Evolutionary conservation across 92 coral and sea anemone genomes (phyloP), one percentile per base, ranked within the genome.

Genomic region (Heliopora coerulea): DNA sequence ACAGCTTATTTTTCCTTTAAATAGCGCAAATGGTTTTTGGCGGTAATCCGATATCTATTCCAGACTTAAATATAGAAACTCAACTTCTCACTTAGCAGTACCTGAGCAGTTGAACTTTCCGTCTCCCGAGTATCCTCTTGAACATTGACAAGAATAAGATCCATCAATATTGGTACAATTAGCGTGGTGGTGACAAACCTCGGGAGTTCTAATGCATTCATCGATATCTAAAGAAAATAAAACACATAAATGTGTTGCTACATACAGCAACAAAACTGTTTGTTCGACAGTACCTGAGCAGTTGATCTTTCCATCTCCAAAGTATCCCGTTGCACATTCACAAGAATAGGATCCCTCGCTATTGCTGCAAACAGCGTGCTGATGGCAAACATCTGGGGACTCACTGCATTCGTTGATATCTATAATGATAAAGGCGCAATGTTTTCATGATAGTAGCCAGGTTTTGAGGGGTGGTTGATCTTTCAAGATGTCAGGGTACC

Each of bases 291-390:
- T 62, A 65, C 72, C 72, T 40, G 56, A 4, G 27, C 72, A 65
- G 54, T 29, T 62, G 48, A n/a, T 4, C 21, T 40, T 41, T 14
- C 72, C 72, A 64, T 64, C 74, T 49, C 74, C 74, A 1, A 3
- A 20, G 18, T 44, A 68, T 28, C 74, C 74, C 1, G 9, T 3
- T 29, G 1, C 21, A 49, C 74, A 68, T 35, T 28, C 19, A 28
- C 74, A 68, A 35, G n/a, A 30, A 34, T 68, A 68, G 15, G 74
- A 68, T 46, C 74, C 59, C 24, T 68, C 46, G 21, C n/a, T 23
- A 50, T 50, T 50, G 5, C 4, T 50, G 58, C 58, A 17, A 50
- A 5, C n/a, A n/a, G 26, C 58, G 26, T 50, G 26, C 6, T 50
- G 58, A 50, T 50, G 54, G 31, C 33, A 31, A 61, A 27, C 31